Conservation (phyloP, 2,888 invertebrate genomes). For the Synergus umbraculus region DNA sequence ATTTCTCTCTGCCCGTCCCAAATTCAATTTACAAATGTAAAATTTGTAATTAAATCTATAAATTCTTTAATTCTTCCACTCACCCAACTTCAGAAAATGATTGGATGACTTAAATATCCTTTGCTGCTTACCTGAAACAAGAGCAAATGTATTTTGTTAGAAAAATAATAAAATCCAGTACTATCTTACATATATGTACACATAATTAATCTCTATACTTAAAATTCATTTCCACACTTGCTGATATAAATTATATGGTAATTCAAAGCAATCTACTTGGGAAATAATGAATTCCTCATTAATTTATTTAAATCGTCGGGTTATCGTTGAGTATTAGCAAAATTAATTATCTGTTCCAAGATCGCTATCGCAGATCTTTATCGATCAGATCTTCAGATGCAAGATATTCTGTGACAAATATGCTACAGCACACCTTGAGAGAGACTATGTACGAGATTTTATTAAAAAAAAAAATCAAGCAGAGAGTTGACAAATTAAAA, state of each 20-base stretch:
- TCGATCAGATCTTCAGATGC: slow-evolving; percentile 41
- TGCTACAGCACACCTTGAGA: neutral
- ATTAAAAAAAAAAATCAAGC: slow-evolving; percentile 34
- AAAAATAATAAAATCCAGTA: too few species aligned
- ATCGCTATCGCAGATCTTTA: slow-evolving; percentile 37
- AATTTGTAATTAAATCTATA: too few species aligned
- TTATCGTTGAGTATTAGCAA: neutral
- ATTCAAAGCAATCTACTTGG: neutral
- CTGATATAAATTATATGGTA: neutral
- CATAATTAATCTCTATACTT: neutral
- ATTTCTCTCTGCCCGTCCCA: neutral
- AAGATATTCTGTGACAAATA: slow-evolving; percentile 15
- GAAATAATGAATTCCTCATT: neutral
- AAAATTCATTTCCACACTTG: neutral
- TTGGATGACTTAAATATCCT: neutral
- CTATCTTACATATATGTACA: too few species aligned
- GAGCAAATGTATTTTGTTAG: neutral
- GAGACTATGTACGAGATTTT: neutral
- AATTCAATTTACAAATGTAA: neutral
- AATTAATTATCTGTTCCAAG: slow-evolving; percentile 18
- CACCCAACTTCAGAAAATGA: neutral
- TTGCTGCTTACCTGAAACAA: neutral
- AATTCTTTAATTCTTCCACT: neutral
- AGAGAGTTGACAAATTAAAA: slow-evolving; percentile 65
- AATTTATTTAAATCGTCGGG: neutral